Percentiles rank a stretch among this genome's conserved stretches.
Evolutionary conservation across 2,888 invertebrate genomes (phyloP).

Genomic region (Folsomia manolachei): DNA sequence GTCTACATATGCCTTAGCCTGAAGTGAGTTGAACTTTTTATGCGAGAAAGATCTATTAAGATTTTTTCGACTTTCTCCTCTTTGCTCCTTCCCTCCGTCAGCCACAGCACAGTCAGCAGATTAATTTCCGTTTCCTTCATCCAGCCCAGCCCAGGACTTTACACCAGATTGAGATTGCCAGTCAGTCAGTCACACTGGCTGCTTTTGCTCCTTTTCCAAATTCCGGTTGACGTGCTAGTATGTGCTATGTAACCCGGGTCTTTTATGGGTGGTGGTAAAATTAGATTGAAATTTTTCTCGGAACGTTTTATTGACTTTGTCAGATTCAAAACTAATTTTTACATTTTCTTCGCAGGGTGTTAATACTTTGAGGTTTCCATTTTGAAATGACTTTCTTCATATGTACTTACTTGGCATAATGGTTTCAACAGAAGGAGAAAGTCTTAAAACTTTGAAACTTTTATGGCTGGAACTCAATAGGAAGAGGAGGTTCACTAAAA

Average conservation of each 20-base stretch:
- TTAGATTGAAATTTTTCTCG: constrained; percentile 2
- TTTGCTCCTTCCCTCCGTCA: too few species aligned
- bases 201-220: too few species aligned
- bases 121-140: constrained; percentile 23
- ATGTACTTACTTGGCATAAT: not conserved
- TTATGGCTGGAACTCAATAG: not conserved
- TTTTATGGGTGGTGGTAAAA: not conserved
- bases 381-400: not conserved
- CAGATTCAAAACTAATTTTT: constrained; percentile 4
- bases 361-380: not conserved
- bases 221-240: not conserved
- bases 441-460: too few species aligned
- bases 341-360: not conserved
- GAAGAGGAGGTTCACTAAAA: not conserved
- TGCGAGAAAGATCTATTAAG: constrained; percentile 19
- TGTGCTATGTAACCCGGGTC: too few species aligned
- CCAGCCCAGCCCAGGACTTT: not conserved
- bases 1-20: too few species aligned
- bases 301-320: not conserved
- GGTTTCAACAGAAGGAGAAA: too few species aligned
- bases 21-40: constrained; percentile 1
- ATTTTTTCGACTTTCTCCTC: constrained; percentile 11
- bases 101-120: not conserved
- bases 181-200: too few species aligned
- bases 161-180: not conserved